Evolutionary conservation across 2,797 vertebrate species (phyloP).

Genomic region (Cyprinodon diabolis): DNA sequence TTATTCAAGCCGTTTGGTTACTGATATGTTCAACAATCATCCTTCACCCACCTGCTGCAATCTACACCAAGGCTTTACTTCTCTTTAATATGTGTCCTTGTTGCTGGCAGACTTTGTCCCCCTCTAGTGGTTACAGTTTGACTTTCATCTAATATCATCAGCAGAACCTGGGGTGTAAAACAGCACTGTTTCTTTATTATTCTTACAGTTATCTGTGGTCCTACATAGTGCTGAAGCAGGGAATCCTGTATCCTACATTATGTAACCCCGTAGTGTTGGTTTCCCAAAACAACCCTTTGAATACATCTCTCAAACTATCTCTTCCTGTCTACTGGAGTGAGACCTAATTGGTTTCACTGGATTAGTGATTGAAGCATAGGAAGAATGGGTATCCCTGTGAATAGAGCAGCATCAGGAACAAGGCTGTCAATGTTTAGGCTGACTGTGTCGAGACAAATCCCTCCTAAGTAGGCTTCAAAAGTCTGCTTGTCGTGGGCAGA

Average conservation of each 20-base stretch:
- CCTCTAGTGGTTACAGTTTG: slow-evolving; percentile 65
- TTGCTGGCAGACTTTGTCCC: slow-evolving; percentile 38
- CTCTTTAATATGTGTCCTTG: slow-evolving; percentile 11
- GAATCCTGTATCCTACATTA: slow-evolving; percentile 24
- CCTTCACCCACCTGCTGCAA: slow-evolving; percentile 62
- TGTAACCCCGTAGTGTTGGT: slow-evolving; percentile 25
- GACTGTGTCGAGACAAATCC: slow-evolving; percentile 75
- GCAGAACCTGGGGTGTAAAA: neutral
- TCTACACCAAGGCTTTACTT: slow-evolving; percentile 25
- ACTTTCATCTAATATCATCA: neutral
- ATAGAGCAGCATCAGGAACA: slow-evolving; percentile 54
- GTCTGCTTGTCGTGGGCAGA: slow-evolving; percentile 29
- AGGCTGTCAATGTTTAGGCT: slow-evolving; percentile 48
- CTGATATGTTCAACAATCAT: slow-evolving; percentile 16
- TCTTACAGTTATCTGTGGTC: neutral
- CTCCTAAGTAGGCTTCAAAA: slow-evolving; percentile 49
- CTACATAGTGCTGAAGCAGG: no score
- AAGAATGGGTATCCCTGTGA: slow-evolving; percentile 63
- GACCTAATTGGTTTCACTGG: slow-evolving; percentile 64
- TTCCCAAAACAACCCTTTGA: slow-evolving; percentile 53
- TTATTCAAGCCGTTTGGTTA: slow-evolving; percentile 6
- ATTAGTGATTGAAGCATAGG: slow-evolving; percentile 61
- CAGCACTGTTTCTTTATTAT: neutral
- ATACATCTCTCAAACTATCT: slow-evolving; percentile 50
- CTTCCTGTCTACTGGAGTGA: slow-evolving; percentile 63